These are phyloP conservation scores for Tichodroma muraria DNA, from an alignment of 2,113 vertebrate species.

Conservation along the genomic window DNA sequence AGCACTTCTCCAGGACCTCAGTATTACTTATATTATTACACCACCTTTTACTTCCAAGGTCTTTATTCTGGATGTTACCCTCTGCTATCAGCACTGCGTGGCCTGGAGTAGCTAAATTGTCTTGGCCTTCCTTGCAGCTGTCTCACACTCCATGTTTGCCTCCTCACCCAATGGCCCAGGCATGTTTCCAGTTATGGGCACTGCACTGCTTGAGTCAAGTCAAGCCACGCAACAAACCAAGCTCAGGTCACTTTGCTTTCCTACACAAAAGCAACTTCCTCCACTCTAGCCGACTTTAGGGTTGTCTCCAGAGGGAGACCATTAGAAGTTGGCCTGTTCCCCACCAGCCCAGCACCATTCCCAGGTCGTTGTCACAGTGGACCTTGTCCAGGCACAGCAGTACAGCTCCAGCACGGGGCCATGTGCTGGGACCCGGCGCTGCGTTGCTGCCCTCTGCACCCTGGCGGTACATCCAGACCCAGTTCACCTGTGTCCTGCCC, in stretches of 20 bases:
- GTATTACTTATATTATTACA: rapidly evolving
- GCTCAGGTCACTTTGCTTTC: rapidly evolving
- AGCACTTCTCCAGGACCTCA: background rate
- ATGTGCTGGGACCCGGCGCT: background rate
- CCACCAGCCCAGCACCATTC: background rate
- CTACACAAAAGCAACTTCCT: rapidly evolving
- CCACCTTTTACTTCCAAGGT: background rate
- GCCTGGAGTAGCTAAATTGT: too few relatives aligned
- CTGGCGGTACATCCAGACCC: rapidly evolving
- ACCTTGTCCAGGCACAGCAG: background rate
- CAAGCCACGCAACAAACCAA: rapidly evolving
- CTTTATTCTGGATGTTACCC: too few relatives aligned
- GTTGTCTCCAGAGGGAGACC: too few relatives aligned
- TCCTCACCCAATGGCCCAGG: rapidly evolving
- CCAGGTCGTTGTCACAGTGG: background rate
- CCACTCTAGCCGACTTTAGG: rapidly evolving
- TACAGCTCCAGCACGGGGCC: rapidly evolving
- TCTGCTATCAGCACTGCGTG: rapidly evolving
- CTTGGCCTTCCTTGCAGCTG: background rate
- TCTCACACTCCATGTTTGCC: rapidly evolving
- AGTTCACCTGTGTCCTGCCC: background rate
- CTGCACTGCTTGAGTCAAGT: rapidly evolving
- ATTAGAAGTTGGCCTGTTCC: rapidly evolving
- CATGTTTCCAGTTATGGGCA: rapidly evolving
- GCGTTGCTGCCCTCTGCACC: background rate